These are phyloP conservation scores for Eupithecia abbreviata DNA, from an alignment of 2,888 invertebrate genomes.

Conservation along the genomic window DNA sequence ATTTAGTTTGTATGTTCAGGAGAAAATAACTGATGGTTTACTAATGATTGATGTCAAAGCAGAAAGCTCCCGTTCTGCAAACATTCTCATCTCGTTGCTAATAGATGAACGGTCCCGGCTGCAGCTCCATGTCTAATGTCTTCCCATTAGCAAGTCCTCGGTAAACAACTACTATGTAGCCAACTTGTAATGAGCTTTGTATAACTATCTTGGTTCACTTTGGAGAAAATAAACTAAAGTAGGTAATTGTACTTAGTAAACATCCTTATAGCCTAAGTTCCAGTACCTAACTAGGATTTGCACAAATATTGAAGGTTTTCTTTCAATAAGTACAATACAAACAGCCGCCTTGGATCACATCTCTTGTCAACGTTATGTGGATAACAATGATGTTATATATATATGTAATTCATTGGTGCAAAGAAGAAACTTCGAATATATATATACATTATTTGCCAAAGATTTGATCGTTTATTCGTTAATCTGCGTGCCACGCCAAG, in stretches of 20 bases:
- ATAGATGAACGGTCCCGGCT: not conserved
- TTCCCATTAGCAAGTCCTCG: not conserved
- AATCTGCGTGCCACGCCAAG: too few species aligned
- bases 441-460: too few species aligned
- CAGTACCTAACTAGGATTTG: not conserved
- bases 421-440: too few species aligned
- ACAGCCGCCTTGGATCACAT: not conserved
- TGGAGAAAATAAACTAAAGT: not conserved
- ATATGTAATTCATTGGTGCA: too few species aligned
- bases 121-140: not conserved
- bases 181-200: not conserved
- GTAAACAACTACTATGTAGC: not conserved
- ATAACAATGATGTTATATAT: too few species aligned
- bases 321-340: not conserved
- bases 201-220: not conserved
- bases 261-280: not conserved
- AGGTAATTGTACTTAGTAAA: not conserved
- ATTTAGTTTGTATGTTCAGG: not conserved
- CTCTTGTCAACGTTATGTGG: too few species aligned
- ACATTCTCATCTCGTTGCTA: not conserved
- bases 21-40: not conserved
- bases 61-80: conserved; percentile 1
- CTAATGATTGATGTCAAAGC: not conserved
- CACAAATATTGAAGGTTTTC: not conserved
- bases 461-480: too few species aligned